Conservation (phyloP, 2,113 vertebrate species). For the Pipa parva region DNA sequence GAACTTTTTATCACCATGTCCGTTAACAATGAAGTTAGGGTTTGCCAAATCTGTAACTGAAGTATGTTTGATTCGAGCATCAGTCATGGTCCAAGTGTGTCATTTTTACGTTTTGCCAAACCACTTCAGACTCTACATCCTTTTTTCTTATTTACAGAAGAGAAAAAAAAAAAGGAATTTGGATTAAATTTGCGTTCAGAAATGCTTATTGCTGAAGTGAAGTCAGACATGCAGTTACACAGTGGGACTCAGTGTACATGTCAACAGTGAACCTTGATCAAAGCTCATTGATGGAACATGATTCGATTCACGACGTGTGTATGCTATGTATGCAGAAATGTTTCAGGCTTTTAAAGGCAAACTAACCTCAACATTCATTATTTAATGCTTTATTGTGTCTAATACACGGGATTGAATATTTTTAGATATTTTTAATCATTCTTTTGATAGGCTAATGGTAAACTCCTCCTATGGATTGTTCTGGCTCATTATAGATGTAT, state of each 20-base stretch:
- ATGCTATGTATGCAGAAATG: too few relatives aligned
- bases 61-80: background rate
- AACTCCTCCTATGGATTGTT: too few relatives aligned
- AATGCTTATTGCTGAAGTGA: constrained; percentile 20
- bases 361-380: too few relatives aligned
- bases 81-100: background rate
- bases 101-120: background rate
- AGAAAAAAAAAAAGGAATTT: too few relatives aligned
- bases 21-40: background rate
- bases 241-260: constrained; percentile 9
- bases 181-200: constrained; percentile 14
- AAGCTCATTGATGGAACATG: too few relatives aligned
- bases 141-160: constrained; percentile 8
- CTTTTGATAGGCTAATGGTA: too few relatives aligned
- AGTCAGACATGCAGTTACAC: constrained; percentile 3
- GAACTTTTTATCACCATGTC: background rate
- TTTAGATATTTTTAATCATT: too few relatives aligned
- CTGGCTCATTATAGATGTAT: too few relatives aligned
- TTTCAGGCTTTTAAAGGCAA: background rate
- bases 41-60: background rate
- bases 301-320: too few relatives aligned
- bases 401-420: too few relatives aligned
- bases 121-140: background rate
- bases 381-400: constrained; percentile 54
- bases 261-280: constrained; percentile 31